These are phyloP conservation scores for Ailuropoda melanoleuca DNA, from an alignment of 2,113 vertebrate species.

Conservation along the genomic window DNA sequence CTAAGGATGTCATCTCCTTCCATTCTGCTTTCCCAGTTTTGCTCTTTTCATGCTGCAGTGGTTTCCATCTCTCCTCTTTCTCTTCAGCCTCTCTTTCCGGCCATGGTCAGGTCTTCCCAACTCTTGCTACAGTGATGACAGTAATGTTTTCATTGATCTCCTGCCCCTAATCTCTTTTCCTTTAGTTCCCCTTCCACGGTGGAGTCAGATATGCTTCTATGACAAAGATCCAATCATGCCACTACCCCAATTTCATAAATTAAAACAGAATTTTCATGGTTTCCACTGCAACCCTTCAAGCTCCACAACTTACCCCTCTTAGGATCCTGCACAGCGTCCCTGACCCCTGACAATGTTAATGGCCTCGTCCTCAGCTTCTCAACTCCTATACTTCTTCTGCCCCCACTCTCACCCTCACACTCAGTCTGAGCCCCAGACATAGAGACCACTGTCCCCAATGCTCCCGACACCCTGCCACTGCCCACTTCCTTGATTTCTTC, in stretches of 20 bases:
- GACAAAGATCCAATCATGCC: background rate
- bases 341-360: fast-evolving
- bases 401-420: too few relatives aligned
- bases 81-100: background rate
- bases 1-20: background rate
- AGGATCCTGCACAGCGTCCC: too few relatives aligned
- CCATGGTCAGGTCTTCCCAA: background rate
- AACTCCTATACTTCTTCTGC: fast-evolving
- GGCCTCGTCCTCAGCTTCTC: background rate
- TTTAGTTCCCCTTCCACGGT: background rate
- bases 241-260: background rate
- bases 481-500: background rate
- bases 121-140: background rate
- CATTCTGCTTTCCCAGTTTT: background rate
- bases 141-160: background rate
- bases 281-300: background rate
- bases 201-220: background rate
- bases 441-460: fast-evolving
- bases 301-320: too few relatives aligned
- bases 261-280: background rate
- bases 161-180: background rate
- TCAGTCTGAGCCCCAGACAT: background rate
- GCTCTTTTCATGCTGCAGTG: background rate
- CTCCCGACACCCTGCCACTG: fast-evolving
- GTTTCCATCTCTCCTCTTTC: background rate